A percentile compares a stretch with the other conserved stretches of the same genome.
Conservation (phyloP, 1,140 invertebrate genomes). For the Hylaeus volcanicus region DNA sequence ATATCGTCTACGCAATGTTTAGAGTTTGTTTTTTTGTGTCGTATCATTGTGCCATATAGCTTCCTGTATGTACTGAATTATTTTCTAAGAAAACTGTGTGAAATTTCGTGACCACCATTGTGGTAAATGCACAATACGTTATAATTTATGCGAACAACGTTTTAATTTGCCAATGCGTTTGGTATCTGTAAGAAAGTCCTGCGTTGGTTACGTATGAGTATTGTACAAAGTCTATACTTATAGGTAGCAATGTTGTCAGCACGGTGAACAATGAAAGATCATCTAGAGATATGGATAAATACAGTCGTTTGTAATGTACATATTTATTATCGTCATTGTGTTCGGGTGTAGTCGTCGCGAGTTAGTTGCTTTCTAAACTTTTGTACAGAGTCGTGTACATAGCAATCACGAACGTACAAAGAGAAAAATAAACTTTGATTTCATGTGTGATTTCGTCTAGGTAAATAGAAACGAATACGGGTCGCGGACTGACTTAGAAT, state of each 20-base stretch:
- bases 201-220: slow-evolving; percentile 37
- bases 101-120: slow-evolving; percentile 2
- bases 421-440: slow-evolving; percentile 64
- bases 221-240: slow-evolving; percentile 65
- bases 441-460: slow-evolving; percentile 52
- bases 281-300: slow-evolving; percentile 31
- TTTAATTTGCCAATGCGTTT: slow-evolving; percentile 6
- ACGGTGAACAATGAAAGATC: slow-evolving; percentile 4
- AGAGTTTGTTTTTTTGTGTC: not conserved
- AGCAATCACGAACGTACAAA: slow-evolving; percentile 55
- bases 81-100: not conserved
- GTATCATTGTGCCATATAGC: not conserved
- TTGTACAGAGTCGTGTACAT: slow-evolving; percentile 71
- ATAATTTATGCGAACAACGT: not conserved
- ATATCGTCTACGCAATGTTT: slow-evolving; percentile 20
- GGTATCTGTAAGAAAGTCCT: not conserved
- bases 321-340: slow-evolving; percentile 61
- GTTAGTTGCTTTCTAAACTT: slow-evolving; percentile 68
- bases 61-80: not conserved
- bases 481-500: slow-evolving; percentile 37
- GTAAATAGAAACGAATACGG: not conserved
- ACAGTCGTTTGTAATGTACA: slow-evolving; percentile 65
- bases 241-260: slow-evolving; percentile 36
- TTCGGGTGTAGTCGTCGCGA: slow-evolving; percentile 57
- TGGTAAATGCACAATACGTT: slow-evolving; percentile 18